A percentile compares a stretch with the other conserved stretches of the same genome.
phyloP scores from a whole-genome alignment of 2,797 vertebrate genomes.

The Phoeniculus purpureus region DNA sequence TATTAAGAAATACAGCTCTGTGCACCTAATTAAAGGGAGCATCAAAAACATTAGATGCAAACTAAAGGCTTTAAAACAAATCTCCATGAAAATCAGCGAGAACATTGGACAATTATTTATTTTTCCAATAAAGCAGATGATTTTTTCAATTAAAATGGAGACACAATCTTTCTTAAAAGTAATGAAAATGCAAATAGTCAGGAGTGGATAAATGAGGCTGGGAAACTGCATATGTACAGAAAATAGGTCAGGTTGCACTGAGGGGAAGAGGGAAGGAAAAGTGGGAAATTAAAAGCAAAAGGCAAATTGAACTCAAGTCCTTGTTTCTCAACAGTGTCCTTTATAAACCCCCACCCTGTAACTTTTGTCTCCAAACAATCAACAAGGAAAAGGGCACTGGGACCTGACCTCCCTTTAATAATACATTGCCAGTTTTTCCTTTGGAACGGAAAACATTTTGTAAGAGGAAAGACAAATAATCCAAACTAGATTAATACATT shows the following conservation, averaged over 20 bases:
- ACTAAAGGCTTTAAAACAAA: slow-evolving; percentile 30
- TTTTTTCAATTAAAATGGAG: slow-evolving; percentile 50
- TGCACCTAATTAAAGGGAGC: slow-evolving; percentile 11
- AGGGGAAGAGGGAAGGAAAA: not conserved
- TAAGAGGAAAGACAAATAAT: slow-evolving; percentile 50
- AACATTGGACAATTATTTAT: slow-evolving; percentile 17
- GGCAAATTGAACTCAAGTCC: slow-evolving; percentile 4
- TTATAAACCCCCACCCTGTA: not conserved
- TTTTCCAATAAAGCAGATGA: slow-evolving; percentile 34
- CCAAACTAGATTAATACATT: slow-evolving; percentile 14
- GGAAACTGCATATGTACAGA: slow-evolving; percentile 20
- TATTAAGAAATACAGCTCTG: not conserved
- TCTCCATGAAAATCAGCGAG: slow-evolving; percentile 27
- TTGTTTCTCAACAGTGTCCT: slow-evolving; percentile 10
- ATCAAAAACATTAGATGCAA: slow-evolving; percentile 1
- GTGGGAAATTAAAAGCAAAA: slow-evolving; percentile 13
- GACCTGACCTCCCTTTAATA: slow-evolving; percentile 21
- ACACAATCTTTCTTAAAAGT: slow-evolving; percentile 43
- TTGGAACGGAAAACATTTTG: slow-evolving; percentile 29
- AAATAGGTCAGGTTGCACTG: slow-evolving; percentile 41
- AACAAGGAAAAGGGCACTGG: slow-evolving; percentile 24
- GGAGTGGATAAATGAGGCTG: slow-evolving; percentile 8
- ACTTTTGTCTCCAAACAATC: slow-evolving; percentile 47
- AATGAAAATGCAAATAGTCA: slow-evolving; percentile 47
- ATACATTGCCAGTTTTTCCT: slow-evolving; percentile 12